phyloP scores from a whole-genome alignment of 2,888 invertebrate genomes.

The Germaria angustata region DNA sequence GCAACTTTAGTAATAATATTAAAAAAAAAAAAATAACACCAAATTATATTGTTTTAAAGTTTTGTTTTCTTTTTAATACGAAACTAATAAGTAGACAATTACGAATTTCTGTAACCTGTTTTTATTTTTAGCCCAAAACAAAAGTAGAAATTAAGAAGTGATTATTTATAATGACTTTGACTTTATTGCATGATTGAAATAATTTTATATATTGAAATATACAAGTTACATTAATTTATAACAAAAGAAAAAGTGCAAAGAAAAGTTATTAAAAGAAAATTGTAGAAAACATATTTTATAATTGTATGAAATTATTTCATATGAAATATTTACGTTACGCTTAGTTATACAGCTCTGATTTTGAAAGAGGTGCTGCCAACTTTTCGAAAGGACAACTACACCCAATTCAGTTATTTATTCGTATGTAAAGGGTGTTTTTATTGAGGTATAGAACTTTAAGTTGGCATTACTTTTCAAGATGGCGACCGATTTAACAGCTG shows the following conservation, averaged over 20 bases:
- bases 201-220: neutral
- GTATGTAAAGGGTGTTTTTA: too few species aligned
- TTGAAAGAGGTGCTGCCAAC: neutral
- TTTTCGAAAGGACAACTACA: too few species aligned
- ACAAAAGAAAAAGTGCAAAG: neutral
- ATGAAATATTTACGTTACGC: neutral
- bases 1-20: neutral
- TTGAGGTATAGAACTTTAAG: too few species aligned
- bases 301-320: neutral
- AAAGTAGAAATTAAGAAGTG: constrained; percentile 23
- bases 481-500: too few species aligned
- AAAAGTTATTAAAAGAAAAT: neutral
- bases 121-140: neutral
- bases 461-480: too few species aligned
- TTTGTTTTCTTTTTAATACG: constrained; percentile 46
- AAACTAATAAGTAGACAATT: constrained; percentile 39
- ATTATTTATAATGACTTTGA: constrained; percentile 34
- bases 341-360: neutral
- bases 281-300: neutral
- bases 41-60: constrained; percentile 44
- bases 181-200: constrained; percentile 3
- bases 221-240: neutral
- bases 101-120: constrained; percentile 26
- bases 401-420: too few species aligned
- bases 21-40: too few species aligned